phyloP scores from a whole-genome alignment of 92 coral and sea anemone genomes.

The Micromussa lordhowensis region DNA sequence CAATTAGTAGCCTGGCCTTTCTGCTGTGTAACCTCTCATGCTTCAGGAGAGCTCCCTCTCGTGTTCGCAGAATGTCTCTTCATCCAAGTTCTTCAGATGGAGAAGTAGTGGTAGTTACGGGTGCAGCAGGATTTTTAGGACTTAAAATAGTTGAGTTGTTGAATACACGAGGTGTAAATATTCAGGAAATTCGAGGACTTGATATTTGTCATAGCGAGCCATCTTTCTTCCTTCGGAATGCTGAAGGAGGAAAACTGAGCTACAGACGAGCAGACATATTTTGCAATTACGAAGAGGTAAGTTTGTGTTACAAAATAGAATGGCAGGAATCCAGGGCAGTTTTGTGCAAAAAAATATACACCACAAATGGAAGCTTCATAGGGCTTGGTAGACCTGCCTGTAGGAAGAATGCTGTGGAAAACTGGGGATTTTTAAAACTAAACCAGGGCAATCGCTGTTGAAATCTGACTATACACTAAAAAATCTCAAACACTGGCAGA shows the following conservation, averaged over 20 bases:
- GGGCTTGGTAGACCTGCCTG: no score
- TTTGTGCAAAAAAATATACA: no score
- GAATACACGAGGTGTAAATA: slow-evolving; percentile 13
- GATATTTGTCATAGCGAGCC: slow-evolving; percentile 31
- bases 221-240: slow-evolving; percentile 21
- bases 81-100: neutral
- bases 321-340: no score
- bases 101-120: slow-evolving; percentile 37
- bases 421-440: no score
- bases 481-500: no score
- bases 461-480: no score
- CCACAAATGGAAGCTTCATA: no score
- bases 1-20: slow-evolving; percentile 12
- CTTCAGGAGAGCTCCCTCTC: neutral
- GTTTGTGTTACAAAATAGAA: neutral
- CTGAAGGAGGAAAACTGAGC: neutral
- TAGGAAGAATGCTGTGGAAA: no score
- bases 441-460: no score
- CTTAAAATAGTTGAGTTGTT: slow-evolving; percentile 25
- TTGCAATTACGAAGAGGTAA: slow-evolving; percentile 37
- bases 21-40: slow-evolving; percentile 8
- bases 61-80: neutral
- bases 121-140: slow-evolving; percentile 53
- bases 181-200: slow-evolving; percentile 35
- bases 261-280: slow-evolving; percentile 41